These are phyloP conservation scores for Turritopsis rubra DNA, from an alignment of 30 jellyfish, hydroid and myxozoan species.

Conservation along the genomic window DNA sequence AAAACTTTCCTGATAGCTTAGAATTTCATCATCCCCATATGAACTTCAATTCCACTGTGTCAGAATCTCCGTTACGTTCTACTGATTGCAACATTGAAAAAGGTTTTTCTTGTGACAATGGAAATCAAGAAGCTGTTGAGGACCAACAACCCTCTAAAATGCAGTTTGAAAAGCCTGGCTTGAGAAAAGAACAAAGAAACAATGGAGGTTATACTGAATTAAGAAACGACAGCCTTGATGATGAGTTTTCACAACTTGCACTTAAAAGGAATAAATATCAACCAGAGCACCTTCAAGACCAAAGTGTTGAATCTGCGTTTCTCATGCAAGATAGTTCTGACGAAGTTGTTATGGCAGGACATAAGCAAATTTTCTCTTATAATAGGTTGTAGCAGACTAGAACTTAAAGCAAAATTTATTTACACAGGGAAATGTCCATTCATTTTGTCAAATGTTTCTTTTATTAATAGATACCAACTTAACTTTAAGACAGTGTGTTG, in stretches of 20 bases:
- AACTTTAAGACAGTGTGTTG: no score
- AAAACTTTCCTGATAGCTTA: neutral
- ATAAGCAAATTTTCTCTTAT: neutral
- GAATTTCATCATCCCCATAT: neutral
- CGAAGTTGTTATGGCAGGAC: neutral
- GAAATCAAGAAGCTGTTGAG: neutral
- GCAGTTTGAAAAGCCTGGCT: neutral
- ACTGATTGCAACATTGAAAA: neutral
- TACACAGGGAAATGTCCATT: no score
- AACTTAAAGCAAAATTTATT: no score
- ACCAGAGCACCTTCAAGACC: conserved; percentile 23
- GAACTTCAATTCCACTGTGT: neutral
- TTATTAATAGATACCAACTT: no score
- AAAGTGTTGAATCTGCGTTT: conserved; percentile 21
- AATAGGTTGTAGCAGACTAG: neutral
- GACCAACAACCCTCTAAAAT: neutral
- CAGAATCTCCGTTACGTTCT: neutral
- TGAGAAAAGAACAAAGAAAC: neutral
- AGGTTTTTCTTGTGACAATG: neutral
- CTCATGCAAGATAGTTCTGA: neutral
- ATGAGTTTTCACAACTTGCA: conserved; percentile 18
- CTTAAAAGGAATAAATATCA: neutral
- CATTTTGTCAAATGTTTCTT: no score
- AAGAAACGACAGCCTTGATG: neutral
- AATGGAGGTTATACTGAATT: neutral